Conservation (phyloP, 2,888 invertebrate genomes). For the Catocala nupta region DNA sequence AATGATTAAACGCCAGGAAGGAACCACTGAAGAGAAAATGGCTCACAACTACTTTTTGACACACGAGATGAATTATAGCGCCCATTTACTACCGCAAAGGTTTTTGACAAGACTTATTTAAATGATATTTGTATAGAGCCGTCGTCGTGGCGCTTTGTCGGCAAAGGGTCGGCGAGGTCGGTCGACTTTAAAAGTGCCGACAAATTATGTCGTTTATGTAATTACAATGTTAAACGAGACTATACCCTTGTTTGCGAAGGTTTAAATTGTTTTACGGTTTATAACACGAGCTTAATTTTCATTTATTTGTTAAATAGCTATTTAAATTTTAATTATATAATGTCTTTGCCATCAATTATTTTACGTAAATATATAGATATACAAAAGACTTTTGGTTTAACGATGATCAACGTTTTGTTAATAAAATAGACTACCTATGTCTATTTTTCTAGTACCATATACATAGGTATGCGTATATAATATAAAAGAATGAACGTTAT, state of each 20-base stretch:
- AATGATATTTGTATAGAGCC: conserved; percentile 40
- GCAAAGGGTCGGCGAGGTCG: conserved; percentile 18
- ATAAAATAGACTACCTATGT: no score
- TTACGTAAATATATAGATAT: no score
- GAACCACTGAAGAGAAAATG: conserved; percentile 20
- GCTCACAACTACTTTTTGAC: conserved; percentile 25
- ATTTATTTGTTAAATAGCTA: background rate
- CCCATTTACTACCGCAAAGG: conserved; percentile 27
- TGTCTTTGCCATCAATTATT: background rate
- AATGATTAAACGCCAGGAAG: conserved; percentile 21
- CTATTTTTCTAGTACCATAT: no score
- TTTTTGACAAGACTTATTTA: conserved; percentile 32
- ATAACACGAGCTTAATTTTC: background rate
- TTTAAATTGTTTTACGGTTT: conserved; percentile 6
- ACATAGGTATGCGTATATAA: no score
- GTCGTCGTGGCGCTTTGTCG: conserved; percentile 23
- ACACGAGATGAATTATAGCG: conserved; percentile 29
- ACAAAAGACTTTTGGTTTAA: no score
- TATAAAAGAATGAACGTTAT: no score
- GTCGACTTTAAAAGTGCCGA: conserved; percentile 12
- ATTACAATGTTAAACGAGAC: conserved; percentile 17
- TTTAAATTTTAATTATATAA: no score
- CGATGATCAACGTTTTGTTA: no score
- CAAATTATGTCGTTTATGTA: conserved; percentile 26
- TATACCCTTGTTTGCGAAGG: conserved; percentile 5